These are phyloP conservation scores for Ctenodactylus gundi DNA, from an alignment of 2,113 vertebrate species.

Conservation along the genomic window DNA sequence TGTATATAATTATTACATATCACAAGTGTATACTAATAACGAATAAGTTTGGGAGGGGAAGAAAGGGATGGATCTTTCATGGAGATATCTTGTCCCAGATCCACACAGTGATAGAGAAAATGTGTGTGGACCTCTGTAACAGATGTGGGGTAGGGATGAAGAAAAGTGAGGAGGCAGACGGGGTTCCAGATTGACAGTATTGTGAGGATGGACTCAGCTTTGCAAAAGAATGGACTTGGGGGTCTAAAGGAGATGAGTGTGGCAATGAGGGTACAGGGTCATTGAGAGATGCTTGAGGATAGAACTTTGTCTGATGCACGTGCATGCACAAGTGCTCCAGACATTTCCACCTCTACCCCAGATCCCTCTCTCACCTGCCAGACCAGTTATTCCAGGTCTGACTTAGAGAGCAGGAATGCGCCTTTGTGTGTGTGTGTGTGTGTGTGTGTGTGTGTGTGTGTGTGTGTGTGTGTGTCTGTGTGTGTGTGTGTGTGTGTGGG, in stretches of 20 bases:
- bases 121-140: too few relatives aligned
- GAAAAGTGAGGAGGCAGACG: accelerated
- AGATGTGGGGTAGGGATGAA: not conserved
- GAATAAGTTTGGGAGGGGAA: too few relatives aligned
- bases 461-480: not conserved
- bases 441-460: not conserved
- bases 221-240: not conserved
- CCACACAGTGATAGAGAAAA: not conserved
- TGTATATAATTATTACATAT: too few relatives aligned
- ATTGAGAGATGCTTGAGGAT: too few relatives aligned
- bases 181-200: not conserved
- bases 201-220: not conserved
- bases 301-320: too few relatives aligned
- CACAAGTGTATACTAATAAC: too few relatives aligned
- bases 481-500: not conserved
- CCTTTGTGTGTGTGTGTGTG: too few relatives aligned
- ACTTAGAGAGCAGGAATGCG: too few relatives aligned
- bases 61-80: too few relatives aligned
- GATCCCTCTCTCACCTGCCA: not conserved
- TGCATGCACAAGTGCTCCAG: not conserved
- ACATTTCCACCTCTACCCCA: not conserved
- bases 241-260: not conserved
- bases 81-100: too few relatives aligned
- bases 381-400: not conserved
- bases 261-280: not conserved